Base-by-base conservation (phyloP, 2,888 invertebrate species). In the Thecophora atra region DNA sequence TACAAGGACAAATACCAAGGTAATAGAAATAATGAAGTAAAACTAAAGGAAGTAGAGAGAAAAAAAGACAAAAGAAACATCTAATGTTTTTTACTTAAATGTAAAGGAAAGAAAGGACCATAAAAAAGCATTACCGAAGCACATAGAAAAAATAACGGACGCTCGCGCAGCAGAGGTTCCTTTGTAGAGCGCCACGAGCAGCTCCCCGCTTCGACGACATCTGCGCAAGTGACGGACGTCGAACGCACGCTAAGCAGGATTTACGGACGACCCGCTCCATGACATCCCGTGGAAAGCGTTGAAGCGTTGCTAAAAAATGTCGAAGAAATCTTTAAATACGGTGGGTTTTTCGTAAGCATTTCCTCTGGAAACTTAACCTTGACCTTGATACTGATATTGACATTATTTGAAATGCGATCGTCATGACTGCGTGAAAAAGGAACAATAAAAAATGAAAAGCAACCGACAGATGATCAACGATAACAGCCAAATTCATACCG, bases 171-270 rank as follows among this genome's bases (percentile, higher is more conserved):
- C n/a, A 11, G 47, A 37, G 37, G 37, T 8, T 37, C 37, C 6
- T 47, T 5, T 1, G 17, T 47, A 28, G 24, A 58, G 17, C 58
- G 2, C 21, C 58, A 58, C 47, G 0, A 58, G 58, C 28, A 58
- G 28, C 58, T 28, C 28, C 58, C 28, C 28, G 58, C 58, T 24
- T n/a, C n/a, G n/a, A n/a, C n/a, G n/a, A n/a, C 26, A 24, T 17
- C 13, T 19, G 54, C 28, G 58, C 58, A 58, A 28, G 7, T 37
- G 37, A 26, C 26, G 21, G 21, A 24, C 15, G 17, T 8, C 24
- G 28, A 58, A 58, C 15, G 26, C 17, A 24, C 24, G 58, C 24
- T 58, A 58, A 58, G 58, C 58, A 58, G 58, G 58, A 58, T 58
- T 5, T 47, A 47, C 47, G 47, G 37, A 5, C 17, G 47, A 47